Evolutionary conservation across 1,140 invertebrate species (phyloP).

Genomic region (Paramacrobiotus metropolitanus): DNA sequence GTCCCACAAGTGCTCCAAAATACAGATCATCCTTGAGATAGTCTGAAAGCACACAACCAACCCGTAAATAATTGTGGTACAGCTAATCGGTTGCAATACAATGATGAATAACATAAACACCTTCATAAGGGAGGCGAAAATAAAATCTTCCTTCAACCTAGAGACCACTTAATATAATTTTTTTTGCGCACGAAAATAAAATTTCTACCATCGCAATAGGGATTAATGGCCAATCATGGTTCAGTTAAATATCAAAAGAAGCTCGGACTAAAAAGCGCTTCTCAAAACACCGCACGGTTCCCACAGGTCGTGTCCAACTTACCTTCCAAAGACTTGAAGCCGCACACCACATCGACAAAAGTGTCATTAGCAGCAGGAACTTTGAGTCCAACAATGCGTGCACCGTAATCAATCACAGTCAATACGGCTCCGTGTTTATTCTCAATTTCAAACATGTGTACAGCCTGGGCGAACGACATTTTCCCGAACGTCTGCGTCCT

Average conservation of each 20-base stretch:
- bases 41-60: slow-evolving; percentile 14
- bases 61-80: slow-evolving; percentile 6
- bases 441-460: neutral
- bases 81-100: too few species aligned
- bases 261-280: too few species aligned
- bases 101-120: too few species aligned
- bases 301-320: too few species aligned
- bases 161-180: too few species aligned
- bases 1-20: slow-evolving; percentile 62
- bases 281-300: too few species aligned
- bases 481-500: neutral
- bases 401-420: slow-evolving; percentile 44
- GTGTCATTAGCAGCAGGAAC: slow-evolving; percentile 42
- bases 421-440: neutral
- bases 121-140: too few species aligned
- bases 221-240: too few species aligned
- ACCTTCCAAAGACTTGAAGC: slow-evolving; percentile 47
- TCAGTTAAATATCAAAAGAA: too few species aligned
- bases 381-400: slow-evolving; percentile 45
- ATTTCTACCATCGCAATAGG: too few species aligned
- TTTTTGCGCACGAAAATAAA: too few species aligned
- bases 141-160: too few species aligned
- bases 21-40: slow-evolving; percentile 28
- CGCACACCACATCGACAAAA: slow-evolving; percentile 42
- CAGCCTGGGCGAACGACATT: neutral